These are phyloP conservation scores for Coturnix japonica DNA, from an alignment of 2,113 vertebrate genomes.

Conservation along the genomic window DNA sequence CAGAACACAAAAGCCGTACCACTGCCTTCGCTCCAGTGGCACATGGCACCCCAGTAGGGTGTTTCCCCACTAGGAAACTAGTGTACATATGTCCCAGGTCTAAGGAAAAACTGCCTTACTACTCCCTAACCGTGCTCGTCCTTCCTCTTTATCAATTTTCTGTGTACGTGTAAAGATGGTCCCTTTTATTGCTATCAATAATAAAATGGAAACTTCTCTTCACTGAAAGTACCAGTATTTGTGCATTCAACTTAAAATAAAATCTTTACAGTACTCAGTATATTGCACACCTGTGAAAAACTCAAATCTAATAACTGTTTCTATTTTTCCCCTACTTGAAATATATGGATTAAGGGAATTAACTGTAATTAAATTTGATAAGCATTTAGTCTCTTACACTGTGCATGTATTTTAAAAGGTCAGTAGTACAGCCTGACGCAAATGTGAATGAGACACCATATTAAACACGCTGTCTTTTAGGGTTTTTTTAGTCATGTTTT, in stretches of 20 bases:
- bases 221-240: neutral
- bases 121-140: neutral
- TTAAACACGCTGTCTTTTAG: neutral
- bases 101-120: neutral
- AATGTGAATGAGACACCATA: neutral
- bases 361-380: neutral
- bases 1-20: neutral
- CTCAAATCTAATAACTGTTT: neutral
- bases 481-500: neutral
- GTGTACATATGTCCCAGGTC: fast-evolving
- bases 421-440: neutral
- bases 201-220: neutral
- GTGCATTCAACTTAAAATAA: fast-evolving
- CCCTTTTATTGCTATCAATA: neutral
- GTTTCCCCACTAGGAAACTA: fast-evolving
- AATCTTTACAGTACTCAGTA: neutral
- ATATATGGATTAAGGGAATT: neutral
- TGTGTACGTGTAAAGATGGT: neutral
- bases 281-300: neutral
- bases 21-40: fast-evolving
- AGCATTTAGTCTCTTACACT: neutral
- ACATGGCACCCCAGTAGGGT: fast-evolving
- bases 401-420: neutral
- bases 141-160: neutral
- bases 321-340: neutral